Base-by-base conservation (phyloP, 2,113 vertebrate species). In the Vulpes lagopus region DNA sequence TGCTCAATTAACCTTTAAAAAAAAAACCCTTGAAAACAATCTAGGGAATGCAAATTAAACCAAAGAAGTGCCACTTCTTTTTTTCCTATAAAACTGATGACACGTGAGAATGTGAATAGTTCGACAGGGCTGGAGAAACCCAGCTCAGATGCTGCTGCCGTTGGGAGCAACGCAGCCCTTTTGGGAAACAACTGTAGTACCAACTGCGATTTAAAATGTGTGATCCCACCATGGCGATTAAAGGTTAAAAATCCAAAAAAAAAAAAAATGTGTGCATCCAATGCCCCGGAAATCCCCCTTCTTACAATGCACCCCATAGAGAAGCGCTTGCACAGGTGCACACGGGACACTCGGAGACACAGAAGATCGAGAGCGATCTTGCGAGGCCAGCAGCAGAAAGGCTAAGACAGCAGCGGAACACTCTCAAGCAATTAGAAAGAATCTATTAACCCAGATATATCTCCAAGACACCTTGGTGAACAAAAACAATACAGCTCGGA, bases 281-380 rank as follows among this genome's bases (percentile, higher is more conserved):
- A 10, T 8, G 51, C 3, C 60, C 76, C 64, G 2, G 53, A 5
- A 81, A 20, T 5, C 15, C 20, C 38, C 1, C 7, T 10, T 32
- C 49, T 25, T 23, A 8, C 30, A 43, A 10, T 0, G 3, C 0
- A 62, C 65, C 27, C 10, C 17, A 4, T 0, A 0, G 38, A 49
- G 53, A 35, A 11, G 10, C 0, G 7, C 4, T 0, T 11, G 25
- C 8, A 2, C 32, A 2, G 5, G 10, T 1, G 2, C 8, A 10
- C 51, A 25, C 12, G 3, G 35, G n/a, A 14, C 7, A 16, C 10
- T 30, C 60, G 5, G 1, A 9, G 22, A 11, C 27, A 32, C n/a
- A 20, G 32, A 43, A 43, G 71, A 38, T 9, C 12, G 55, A 64
- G 30, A 17, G 32, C 0, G 0, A 9, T 85, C 81, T 55, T 55